These are phyloP conservation scores for Etheostoma perlongum DNA, from an alignment of 2,797 vertebrate species.

Conservation along the genomic window DNA sequence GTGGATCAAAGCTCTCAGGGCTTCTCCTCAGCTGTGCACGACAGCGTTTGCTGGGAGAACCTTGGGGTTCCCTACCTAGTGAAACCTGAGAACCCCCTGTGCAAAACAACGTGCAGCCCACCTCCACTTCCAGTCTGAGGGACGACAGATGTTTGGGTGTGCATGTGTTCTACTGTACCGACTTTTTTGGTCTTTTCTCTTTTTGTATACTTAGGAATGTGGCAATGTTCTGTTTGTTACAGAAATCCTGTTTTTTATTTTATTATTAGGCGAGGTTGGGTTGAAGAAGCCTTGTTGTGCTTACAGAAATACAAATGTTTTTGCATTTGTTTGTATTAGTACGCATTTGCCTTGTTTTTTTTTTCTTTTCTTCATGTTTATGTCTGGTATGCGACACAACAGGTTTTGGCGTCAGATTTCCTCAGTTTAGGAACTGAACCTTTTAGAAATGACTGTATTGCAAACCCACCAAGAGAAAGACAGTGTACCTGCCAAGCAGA, in stretches of 20 bases:
- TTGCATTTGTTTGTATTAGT: constrained; percentile 32
- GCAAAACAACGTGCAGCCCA: constrained; percentile 75
- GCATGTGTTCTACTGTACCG: constrained; percentile 51
- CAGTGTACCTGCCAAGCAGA: constrained; percentile 68
- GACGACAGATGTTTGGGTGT: constrained; percentile 67
- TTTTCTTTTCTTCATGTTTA: constrained; percentile 57
- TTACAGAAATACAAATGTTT: constrained; percentile 48
- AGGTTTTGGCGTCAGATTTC: constrained; percentile 62
- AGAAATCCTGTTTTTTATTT: constrained; percentile 61
- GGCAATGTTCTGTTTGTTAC: constrained; percentile 47
- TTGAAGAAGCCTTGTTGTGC: constrained; percentile 26
- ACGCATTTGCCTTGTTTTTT: not conserved
- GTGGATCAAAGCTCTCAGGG: constrained; percentile 63
- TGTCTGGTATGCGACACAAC: constrained; percentile 75
- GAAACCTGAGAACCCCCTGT: constrained; percentile 80
- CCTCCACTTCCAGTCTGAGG: constrained; percentile 60
- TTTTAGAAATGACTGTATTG: constrained; percentile 44
- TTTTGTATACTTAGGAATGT: constrained; percentile 62
- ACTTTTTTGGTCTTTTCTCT: constrained; percentile 43
- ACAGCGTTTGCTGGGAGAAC: constrained; percentile 69
- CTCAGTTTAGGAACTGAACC: constrained; percentile 61
- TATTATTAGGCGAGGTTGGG: constrained; percentile 34
- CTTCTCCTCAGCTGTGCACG: constrained; percentile 72
- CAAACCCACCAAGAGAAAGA: constrained; percentile 36
- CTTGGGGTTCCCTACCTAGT: constrained; percentile 81